Conservation (phyloP, 2,113 vertebrate genomes). For the Monopterus albus region DNA sequence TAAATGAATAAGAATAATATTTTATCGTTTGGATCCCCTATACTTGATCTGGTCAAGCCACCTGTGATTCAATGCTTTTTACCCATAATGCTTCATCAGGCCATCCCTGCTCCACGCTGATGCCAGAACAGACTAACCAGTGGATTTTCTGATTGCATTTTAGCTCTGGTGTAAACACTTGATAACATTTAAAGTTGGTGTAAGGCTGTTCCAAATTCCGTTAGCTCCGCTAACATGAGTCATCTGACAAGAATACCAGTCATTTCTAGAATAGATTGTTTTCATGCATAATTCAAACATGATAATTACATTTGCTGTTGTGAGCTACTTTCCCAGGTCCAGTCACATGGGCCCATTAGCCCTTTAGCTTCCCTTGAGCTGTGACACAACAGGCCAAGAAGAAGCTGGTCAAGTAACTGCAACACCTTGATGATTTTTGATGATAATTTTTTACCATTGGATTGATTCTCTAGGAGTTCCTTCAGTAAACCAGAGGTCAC, state of each 20-base stretch:
- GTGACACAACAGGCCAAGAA: conserved; percentile 52
- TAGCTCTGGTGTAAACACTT: conserved; percentile 83
- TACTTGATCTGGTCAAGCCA: neutral
- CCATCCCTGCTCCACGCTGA: conserved; percentile 31
- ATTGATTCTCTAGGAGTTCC: conserved; percentile 57
- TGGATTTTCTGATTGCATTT: conserved; percentile 74
- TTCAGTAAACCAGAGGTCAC: conserved; percentile 31
- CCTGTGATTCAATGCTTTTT: conserved; percentile 19
- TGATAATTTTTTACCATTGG: conserved; percentile 70
- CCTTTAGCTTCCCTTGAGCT: conserved; percentile 65
- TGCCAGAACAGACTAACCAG: conserved; percentile 42
- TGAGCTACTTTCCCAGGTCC: conserved; percentile 74
- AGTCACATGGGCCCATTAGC: conserved; percentile 81
- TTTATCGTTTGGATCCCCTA: neutral
- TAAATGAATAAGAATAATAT: neutral
- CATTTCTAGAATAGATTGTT: conserved; percentile 86
- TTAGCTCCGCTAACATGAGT: conserved; percentile 78
- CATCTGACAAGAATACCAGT: conserved; percentile 84
- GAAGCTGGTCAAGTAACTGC: conserved; percentile 63
- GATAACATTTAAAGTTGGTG: conserved; percentile 79
- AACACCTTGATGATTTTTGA: conserved; percentile 78
- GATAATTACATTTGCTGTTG: conserved; percentile 84
- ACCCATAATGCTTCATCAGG: conserved; percentile 39
- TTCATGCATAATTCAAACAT: conserved; percentile 86
- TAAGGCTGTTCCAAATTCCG: conserved; percentile 70